Evolutionary conservation across 2,113 vertebrate genomes (phyloP), one percentile per base, ranked within the genome.

Genomic region (Lethenteron camtschaticum): DNA sequence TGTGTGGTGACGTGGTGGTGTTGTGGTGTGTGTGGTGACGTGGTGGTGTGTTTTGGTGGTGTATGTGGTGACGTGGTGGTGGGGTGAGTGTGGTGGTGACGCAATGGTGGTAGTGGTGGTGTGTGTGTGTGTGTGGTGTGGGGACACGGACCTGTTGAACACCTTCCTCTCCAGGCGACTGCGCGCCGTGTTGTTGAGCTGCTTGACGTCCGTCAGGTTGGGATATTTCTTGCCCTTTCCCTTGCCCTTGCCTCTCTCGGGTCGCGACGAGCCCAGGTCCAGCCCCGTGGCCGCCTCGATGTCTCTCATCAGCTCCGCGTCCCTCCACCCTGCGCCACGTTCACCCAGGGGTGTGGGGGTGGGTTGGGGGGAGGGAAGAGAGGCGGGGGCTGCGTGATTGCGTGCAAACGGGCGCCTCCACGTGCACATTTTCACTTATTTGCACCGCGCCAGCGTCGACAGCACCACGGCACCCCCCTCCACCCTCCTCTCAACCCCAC

Each of bases 291-390:
- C 86, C 1, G 81, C 85, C 76, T 99, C 90, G 14, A 96, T 80
- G 12, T 96, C 94, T 66, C 83, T 82, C 89, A 96, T 81, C 71
- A 99, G 79, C 73, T 87, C 85, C 0, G 83, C 80, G 57, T 96
- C 92, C 70, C 76, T 77, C 90, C 90, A 96, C 59, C 85, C 94
- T 96, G 72, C 71, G 72, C 41, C 41, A 66, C 20, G 58, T 71
- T 56, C 57, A 12, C 60, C 14, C 60, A 66, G 68, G 56, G 70
- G 58, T 56, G 69, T 58, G 56, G 70, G 14, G 63, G 24, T 68
- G n/a, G 70, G 56, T 70, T 58, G 56, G 58, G 41, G 13, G 41
- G 70, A 20, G 63, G 16, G 20, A 18, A 71, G 58, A 71, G 70
- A 55, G 56, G 58, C 58, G 18, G 13, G 58, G 55, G 16, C 70